Percentiles rank a stretch among this genome's conserved stretches.
Conservation (phyloP, 2,888 invertebrate genomes). For the Chelonus formosanus region DNA sequence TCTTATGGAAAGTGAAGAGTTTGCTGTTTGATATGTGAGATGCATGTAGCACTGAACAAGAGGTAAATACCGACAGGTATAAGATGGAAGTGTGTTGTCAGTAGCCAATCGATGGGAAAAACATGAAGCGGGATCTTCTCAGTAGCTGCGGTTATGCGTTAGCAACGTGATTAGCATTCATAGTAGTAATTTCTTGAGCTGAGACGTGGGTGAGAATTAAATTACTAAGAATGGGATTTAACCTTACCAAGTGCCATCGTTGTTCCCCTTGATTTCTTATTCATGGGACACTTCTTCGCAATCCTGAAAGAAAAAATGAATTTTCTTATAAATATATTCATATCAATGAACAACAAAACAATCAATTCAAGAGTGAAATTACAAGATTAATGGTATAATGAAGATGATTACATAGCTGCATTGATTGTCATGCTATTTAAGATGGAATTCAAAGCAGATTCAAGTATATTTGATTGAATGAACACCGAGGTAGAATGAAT, state of each 20-base stretch:
- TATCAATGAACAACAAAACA: no score
- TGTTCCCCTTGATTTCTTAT: conserved; percentile 7
- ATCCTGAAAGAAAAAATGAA: conserved; percentile 14
- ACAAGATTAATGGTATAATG: not conserved
- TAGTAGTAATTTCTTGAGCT: conserved; percentile 6
- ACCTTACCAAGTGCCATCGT: conserved; percentile 33
- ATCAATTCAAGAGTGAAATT: not conserved
- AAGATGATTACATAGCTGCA: no score
- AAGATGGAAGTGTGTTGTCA: conserved; percentile 12
- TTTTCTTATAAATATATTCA: no score
- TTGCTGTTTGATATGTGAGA: conserved; percentile 23
- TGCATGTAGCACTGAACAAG: conserved; percentile 34
- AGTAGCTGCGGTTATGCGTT: conserved; percentile 22
- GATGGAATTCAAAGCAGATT: not conserved
- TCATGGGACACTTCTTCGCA: not conserved
- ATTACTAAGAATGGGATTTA: conserved; percentile 7
- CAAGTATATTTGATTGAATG: conserved; percentile 11
- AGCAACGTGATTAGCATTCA: conserved; percentile 26
- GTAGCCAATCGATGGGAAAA: conserved; percentile 29
- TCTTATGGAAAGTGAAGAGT: no score
- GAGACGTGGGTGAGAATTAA: conserved; percentile 23
- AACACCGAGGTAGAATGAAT: conserved; percentile 15
- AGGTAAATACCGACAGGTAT: conserved; percentile 15
- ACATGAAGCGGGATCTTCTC: conserved; percentile 23
- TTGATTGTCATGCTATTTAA: not conserved